Evolutionary conservation across 2,797 vertebrate genomes (phyloP).

Genomic region (Helostoma temminkii): DNA sequence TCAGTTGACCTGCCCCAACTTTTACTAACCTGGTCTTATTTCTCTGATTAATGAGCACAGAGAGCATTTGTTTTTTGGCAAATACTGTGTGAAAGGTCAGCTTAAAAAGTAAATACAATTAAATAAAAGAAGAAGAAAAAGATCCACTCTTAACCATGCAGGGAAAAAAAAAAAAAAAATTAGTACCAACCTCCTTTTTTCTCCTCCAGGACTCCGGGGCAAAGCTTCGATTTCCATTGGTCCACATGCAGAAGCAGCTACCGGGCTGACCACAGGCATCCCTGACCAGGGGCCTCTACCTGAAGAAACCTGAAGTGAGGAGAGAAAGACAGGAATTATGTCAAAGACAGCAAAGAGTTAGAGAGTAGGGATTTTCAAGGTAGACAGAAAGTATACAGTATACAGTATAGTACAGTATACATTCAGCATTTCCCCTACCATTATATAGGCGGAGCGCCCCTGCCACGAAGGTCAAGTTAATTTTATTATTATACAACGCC

Average conservation of each 20-base stretch:
- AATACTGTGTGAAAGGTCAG: neutral
- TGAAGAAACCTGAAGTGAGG: slow-evolving; percentile 75
- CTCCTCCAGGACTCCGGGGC: slow-evolving; percentile 88
- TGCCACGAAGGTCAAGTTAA: too few species aligned
- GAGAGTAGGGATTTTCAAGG: neutral
- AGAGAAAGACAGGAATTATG: neutral
- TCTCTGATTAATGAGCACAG: slow-evolving; percentile 2
- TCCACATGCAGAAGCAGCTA: slow-evolving; percentile 79
- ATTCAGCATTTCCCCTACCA: too few species aligned
- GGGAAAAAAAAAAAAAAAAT: neutral
- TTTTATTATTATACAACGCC: too few species aligned
- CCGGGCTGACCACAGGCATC: slow-evolving; percentile 79
- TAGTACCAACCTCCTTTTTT: slow-evolving; percentile 89
- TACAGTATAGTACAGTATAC: too few species aligned
- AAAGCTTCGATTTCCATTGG: slow-evolving; percentile 91
- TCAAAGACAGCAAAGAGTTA: neutral
- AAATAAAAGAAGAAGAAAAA: neutral
- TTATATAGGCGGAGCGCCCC: too few species aligned
- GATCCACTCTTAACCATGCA: neutral
- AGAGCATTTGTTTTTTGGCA: neutral
- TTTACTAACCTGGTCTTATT: slow-evolving; percentile 27
- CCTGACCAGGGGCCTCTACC: slow-evolving; percentile 78
- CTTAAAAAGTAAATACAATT: neutral
- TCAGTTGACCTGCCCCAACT: slow-evolving; percentile 4
- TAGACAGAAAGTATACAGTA: neutral